Evolutionary conservation across 35 echinoderm and acorn worm species (phyloP), one percentile per base, ranked within the genome.

Genomic region (Amphiura filiformis): DNA sequence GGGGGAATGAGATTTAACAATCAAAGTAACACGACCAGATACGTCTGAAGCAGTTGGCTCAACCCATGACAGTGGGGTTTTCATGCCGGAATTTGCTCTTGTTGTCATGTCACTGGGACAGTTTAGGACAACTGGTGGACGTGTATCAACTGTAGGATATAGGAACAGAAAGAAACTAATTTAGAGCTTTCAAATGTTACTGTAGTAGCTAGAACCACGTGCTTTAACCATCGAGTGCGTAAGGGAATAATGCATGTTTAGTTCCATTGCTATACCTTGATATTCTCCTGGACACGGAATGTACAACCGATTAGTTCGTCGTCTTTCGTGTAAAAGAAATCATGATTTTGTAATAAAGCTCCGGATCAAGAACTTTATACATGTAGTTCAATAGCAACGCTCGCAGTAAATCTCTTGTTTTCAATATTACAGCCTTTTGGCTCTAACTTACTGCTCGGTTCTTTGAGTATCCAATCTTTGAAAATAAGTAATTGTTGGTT

Each of bases 41-140:
- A 12, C 70, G 36, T 86, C 84, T 28, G 34, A 28, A 22, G 84
- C 84, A 34, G 57, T 75, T 37, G 84, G 84, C 30, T 38, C 36
- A 11, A 30, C 34, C 84, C 84, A 86, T 9, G 70, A 37, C 18
- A 65, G 39, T 1, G 31, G 2, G 15, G 38, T 80, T 32, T 34
- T 37, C n/a, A 12, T 26, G 15, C 1, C 7, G 34, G 4, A 7
- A 5, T 39, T 37, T 17, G 12, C 31, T 7, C 1, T 17, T 35
- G 15, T 30, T 26, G 61, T 13, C 28, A 80, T 12, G 38, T 36
- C 38, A 3, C 2, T 11, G 15, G 34, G 34, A 36, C 78, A 37
- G n/a, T 80, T 36, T 1, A 34, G 7, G 11, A 80, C n/a, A 4
- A 26, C 17, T 22, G 38, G 38, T 34, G 78, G 26, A 13, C 31